Evolutionary conservation across 2,888 invertebrate species (phyloP).

Genomic region (Strigamia transsilvanica): DNA sequence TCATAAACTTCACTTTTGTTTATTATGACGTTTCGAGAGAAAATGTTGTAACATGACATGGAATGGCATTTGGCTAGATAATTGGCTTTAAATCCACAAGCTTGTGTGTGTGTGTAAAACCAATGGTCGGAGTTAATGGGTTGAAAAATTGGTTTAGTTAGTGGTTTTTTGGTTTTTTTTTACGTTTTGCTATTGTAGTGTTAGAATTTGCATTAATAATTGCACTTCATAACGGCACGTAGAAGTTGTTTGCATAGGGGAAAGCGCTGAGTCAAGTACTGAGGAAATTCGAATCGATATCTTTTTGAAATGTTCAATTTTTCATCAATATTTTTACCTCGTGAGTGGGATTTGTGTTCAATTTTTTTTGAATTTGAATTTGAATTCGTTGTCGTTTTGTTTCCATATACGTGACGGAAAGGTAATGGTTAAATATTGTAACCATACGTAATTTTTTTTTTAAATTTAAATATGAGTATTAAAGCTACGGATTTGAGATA

Average conservation of each 20-base stretch:
- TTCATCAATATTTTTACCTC: not conserved
- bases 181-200: not conserved
- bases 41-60: conserved; percentile 36
- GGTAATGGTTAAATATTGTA: not conserved
- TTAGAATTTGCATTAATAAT: not conserved
- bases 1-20: conserved; percentile 49
- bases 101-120: conserved; percentile 9
- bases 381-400: not conserved
- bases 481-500: not conserved
- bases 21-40: conserved; percentile 27
- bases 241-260: not conserved
- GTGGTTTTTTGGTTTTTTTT: not conserved
- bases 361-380: not conserved
- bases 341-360: not conserved
- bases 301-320: not conserved
- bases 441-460: not conserved
- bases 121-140: conserved; percentile 21
- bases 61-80: conserved; percentile 29
- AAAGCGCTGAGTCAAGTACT: conserved; percentile 12
- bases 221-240: not conserved
- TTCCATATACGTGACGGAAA: not conserved
- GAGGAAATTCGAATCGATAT: not conserved
- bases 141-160: not conserved
- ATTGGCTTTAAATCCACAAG: conserved; percentile 36
- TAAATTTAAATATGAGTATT: not conserved